Base-by-base conservation (phyloP, 64 coral and sea anemone genomes). In the Montipora capricornis region DNA sequence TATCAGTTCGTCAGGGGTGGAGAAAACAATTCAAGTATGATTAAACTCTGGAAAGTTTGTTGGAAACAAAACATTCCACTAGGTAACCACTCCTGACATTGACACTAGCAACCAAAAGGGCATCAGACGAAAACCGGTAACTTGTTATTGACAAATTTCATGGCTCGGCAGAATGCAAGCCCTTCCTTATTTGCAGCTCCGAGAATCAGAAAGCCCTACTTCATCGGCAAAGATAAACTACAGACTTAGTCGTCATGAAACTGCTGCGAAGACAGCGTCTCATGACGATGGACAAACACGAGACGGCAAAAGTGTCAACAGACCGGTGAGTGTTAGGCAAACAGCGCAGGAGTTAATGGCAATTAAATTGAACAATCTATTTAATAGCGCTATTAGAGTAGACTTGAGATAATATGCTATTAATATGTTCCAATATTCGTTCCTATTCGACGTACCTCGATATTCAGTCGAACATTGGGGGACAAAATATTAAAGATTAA, bases 131-230 rank as follows among this genome's bases (percentile, higher is more conserved):
- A 64, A 1, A 4, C 9, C 61, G 8, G 58, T 5, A 44, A 55
- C 52, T 46, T 47, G 17, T 74, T 16, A 73, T 83, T 61, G 50
- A 64, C 47, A 9, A 20, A 48, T 73, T 71, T 64, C 44, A 87
- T 80, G 47, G 68, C 52, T 19, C 68, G 64, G 51, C 44, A 93
- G 87, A 69, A 93, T 93, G 92, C 84, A 85, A 50, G 92, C 92
- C 52, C 59, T 93, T 20, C 82, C 92, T 47, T 87, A 80, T 49
- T n/a, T 93, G 20, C 92, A 93, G 76, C 62, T 76, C 8, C 75
- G 58, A 79, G 83, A 93, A 58, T 71, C 83, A 80, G 59, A 88
- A 37, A 86, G 66, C 19, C 44, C 82, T 49, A n/a, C 7, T 4
- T 79, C 85, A 1, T 37, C 92, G 14, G 76, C 88, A 59, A 93